Evolutionary conservation across 2,113 vertebrate species (phyloP).

Genomic region (Crotalus viridis): DNA sequence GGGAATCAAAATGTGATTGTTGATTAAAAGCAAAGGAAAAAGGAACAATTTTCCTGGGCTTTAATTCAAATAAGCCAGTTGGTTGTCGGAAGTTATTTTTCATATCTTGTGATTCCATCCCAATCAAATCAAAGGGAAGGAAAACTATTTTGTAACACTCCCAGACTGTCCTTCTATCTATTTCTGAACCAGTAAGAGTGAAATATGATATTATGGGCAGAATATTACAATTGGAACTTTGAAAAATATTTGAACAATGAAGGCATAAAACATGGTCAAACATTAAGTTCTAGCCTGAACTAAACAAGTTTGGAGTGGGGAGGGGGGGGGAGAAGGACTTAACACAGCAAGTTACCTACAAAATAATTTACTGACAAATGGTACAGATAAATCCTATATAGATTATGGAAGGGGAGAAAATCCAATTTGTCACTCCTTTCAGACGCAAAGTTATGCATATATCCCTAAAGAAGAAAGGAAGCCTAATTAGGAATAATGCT

Average conservation of each 20-base stretch:
- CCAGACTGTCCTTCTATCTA: neutral
- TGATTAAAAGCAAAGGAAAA: neutral
- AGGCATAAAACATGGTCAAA: neutral
- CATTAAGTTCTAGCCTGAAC: neutral
- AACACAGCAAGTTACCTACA: neutral
- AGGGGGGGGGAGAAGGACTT: neutral
- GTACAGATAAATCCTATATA: neutral
- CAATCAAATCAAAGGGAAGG: neutral
- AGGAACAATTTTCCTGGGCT: neutral
- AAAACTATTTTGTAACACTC: neutral
- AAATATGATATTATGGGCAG: neutral
- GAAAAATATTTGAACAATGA: neutral
- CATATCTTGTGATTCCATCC: neutral
- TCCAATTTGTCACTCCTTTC: neutral
- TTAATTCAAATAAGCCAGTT: neutral
- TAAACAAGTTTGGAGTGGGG: neutral
- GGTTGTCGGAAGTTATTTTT: neutral
- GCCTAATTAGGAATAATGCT: neutral
- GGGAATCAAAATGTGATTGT: neutral
- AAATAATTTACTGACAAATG: neutral
- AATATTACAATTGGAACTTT: neutral
- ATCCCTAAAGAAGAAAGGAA: neutral
- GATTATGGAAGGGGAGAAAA: neutral
- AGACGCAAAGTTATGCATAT: neutral
- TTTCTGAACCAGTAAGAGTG: neutral